Evolutionary conservation across 2,113 vertebrate species (phyloP).

Genomic region (Solea solea): DNA sequence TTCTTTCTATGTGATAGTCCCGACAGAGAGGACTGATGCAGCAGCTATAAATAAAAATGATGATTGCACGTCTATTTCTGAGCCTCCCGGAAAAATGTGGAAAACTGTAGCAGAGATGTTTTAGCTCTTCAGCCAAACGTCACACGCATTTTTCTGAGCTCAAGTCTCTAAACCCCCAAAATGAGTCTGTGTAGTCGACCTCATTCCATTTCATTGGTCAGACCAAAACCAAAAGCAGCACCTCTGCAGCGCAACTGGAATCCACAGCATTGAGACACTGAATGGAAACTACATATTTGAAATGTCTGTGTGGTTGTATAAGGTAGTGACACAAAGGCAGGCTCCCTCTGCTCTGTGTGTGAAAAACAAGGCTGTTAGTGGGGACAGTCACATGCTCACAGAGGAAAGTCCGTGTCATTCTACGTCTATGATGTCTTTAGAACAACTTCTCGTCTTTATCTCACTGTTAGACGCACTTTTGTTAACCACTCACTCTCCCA

Average conservation of each 20-base stretch:
- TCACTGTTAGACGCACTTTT: no score
- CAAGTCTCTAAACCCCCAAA: background rate
- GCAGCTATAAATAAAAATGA: constrained; percentile 40
- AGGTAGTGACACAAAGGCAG: no score
- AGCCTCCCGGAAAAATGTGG: constrained; percentile 1
- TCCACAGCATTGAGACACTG: background rate
- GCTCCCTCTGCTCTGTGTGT: no score
- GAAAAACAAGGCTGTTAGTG: no score
- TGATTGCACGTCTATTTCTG: constrained; percentile 22
- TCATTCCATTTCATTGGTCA: background rate
- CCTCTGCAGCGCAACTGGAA: background rate
- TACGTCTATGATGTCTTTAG: no score
- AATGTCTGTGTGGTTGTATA: no score
- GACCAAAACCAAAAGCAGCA: background rate
- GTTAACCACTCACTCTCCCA: no score
- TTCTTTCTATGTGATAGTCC: background rate
- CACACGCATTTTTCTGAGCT: background rate
- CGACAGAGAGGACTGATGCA: constrained; percentile 20
- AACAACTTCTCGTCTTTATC: no score
- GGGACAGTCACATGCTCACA: no score
- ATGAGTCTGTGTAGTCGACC: background rate
- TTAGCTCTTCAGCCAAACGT: constrained; percentile 12
- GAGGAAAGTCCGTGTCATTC: no score
- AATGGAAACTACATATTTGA: background rate
- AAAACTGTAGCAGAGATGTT: constrained; percentile 7